Evolutionary conservation across 1,140 invertebrate species (phyloP), one percentile per base, ranked within the genome.

Genomic region (Dinothrombium tinctorium): DNA sequence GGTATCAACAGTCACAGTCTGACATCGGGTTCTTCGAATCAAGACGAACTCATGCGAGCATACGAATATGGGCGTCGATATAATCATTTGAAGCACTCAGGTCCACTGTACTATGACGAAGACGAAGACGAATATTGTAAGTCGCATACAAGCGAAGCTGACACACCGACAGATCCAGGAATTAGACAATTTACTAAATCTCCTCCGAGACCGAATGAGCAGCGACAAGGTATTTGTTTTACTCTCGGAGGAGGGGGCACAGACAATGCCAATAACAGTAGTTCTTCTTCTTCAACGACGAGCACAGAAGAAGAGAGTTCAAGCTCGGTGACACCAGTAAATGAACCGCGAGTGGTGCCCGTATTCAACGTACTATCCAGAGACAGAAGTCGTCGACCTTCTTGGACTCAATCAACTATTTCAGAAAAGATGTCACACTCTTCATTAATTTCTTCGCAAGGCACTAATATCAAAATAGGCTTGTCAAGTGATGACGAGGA

Each of bases 151-250:
- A 47, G 43, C 22, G 50, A 45, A 21, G 40, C 41, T 21, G 42
- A 42, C 24, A 47, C 46, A 35, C 54, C 53, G 12, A 61, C 59
- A 11, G 60, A 61, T 46, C 57, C 58, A 1, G 60, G 60, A 4
- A 62, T 61, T 26, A 41, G 59, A 33, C 50, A 56, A 48, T 62
- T 62, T 39, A 62, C 58, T 9, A 56, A 60, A 46, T 56, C 55
- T 9, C 60, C 60, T 8, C 60, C 60, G 5, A 53, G 52, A 43
- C 59, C 60, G 15, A 58, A 62, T 41, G 60, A 62, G 46, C 50
- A 55, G 31, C 46, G 60, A 17, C 57, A 61, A 46, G 59, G 57
- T 35, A 54, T 57, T 2, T 61, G 58, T 50, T 43, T 50, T 40
- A 47, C 45, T 12, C 46, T 46, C 9, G 33, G 31, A 45, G 44